phyloP scores from a whole-genome alignment of 1,140 invertebrate genomes.

The Drosophila quadrilineata region DNA sequence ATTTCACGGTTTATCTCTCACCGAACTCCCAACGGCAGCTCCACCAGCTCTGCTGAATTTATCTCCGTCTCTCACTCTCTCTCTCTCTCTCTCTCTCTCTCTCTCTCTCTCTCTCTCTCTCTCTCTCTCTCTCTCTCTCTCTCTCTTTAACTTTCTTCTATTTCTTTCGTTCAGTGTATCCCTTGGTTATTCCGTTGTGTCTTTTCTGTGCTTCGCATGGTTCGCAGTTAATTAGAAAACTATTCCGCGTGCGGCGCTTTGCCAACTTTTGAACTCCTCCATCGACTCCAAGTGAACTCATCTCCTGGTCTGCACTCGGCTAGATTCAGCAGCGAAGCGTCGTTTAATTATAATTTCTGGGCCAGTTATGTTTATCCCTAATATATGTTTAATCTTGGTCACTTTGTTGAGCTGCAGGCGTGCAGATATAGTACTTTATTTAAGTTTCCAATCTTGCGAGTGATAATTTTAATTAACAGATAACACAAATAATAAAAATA shows the following conservation, averaged over 20 bases:
- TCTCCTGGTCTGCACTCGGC: constrained; percentile 8
- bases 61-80: neutral
- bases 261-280: constrained; percentile 60
- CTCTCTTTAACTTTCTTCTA: constrained; percentile 10
- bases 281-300: constrained; percentile 13
- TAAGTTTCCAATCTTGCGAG: neutral
- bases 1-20: constrained; percentile 76
- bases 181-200: constrained; percentile 19
- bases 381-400: constrained; percentile 31
- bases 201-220: constrained; percentile 48
- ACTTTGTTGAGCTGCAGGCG: constrained; percentile 23
- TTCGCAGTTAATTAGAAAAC: constrained; percentile 76
- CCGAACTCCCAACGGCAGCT: constrained; percentile 6
- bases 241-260: constrained; percentile 53
- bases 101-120: constrained; percentile 1
- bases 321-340: constrained; percentile 24
- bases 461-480: neutral
- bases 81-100: neutral
- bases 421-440: neutral
- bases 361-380: constrained; percentile 53
- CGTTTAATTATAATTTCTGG: constrained; percentile 62
- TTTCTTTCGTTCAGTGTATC: neutral
- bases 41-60: neutral
- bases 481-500: constrained; percentile 10
- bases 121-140: neutral